phyloP scores from a whole-genome alignment of 1,140 invertebrate genomes.

The Rhagoletis zephyria region DNA sequence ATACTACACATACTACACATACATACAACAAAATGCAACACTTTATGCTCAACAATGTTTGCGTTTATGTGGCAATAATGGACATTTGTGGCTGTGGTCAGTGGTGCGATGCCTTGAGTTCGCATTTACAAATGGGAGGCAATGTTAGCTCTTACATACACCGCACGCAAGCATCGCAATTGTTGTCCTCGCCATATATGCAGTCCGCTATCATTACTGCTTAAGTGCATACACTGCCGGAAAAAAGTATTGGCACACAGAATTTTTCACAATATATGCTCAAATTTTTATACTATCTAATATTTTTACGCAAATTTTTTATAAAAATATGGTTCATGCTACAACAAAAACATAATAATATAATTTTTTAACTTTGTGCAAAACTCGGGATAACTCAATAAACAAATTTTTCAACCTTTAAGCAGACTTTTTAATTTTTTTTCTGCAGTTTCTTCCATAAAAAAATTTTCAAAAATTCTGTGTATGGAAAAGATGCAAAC shows the following conservation, averaged over 20 bases:
- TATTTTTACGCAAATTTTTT: too few relatives aligned
- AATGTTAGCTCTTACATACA: too few relatives aligned
- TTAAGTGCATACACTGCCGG: background rate
- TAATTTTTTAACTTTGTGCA: too few relatives aligned
- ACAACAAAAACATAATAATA: too few relatives aligned
- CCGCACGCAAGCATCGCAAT: background rate
- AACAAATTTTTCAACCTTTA: background rate
- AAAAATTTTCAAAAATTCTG: too few relatives aligned
- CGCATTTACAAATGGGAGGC: background rate
- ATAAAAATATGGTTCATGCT: too few relatives aligned
- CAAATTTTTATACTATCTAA: too few relatives aligned
- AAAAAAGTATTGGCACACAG: too few relatives aligned
- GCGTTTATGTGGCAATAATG: constrained; percentile 3
- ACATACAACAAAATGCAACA: background rate
- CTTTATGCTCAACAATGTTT: background rate
- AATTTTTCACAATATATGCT: too few relatives aligned
- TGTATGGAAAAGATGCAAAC: too few relatives aligned
- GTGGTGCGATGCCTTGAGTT: background rate
- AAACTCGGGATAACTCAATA: too few relatives aligned
- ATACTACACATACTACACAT: background rate
- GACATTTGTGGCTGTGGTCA: constrained; percentile 41
- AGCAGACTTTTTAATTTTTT: background rate
- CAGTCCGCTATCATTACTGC: background rate
- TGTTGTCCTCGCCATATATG: background rate
- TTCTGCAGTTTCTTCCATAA: background rate